A percentile compares a stretch with the other conserved stretches of the same genome.
Conservation (phyloP, 2,113 vertebrate species). For the Chaetura pelagica region DNA sequence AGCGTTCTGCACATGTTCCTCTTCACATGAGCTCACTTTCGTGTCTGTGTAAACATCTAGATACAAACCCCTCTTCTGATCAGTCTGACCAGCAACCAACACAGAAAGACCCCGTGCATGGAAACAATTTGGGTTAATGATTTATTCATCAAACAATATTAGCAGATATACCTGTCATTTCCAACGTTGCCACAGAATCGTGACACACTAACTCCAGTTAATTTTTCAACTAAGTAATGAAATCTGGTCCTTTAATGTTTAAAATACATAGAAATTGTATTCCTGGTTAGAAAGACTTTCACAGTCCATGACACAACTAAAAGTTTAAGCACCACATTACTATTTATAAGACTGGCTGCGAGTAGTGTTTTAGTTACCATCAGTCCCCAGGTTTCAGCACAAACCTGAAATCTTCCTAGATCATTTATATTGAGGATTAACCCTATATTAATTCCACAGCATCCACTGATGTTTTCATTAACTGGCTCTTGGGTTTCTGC, state of each 20-base stretch:
- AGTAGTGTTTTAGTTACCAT: not conserved
- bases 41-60: not conserved
- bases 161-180: not conserved
- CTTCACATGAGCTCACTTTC: too few species aligned
- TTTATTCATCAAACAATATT: not conserved
- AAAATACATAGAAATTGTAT: not conserved
- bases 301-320: not conserved
- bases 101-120: not conserved
- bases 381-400: not conserved
- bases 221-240: not conserved
- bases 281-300: not conserved
- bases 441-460: not conserved
- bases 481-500: not conserved
- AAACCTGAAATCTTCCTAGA: not conserved
- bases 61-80: not conserved
- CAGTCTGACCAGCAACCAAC: not conserved
- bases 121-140: not conserved
- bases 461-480: rapidly evolving
- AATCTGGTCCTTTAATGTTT: not conserved
- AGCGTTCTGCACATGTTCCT: not conserved
- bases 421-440: not conserved
- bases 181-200: not conserved
- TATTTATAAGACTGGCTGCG: not conserved
- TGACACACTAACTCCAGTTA: not conserved
- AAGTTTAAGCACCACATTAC: not conserved